Base-by-base conservation (phyloP, 2,797 vertebrate species). In the Aldrovandia affinis region DNA sequence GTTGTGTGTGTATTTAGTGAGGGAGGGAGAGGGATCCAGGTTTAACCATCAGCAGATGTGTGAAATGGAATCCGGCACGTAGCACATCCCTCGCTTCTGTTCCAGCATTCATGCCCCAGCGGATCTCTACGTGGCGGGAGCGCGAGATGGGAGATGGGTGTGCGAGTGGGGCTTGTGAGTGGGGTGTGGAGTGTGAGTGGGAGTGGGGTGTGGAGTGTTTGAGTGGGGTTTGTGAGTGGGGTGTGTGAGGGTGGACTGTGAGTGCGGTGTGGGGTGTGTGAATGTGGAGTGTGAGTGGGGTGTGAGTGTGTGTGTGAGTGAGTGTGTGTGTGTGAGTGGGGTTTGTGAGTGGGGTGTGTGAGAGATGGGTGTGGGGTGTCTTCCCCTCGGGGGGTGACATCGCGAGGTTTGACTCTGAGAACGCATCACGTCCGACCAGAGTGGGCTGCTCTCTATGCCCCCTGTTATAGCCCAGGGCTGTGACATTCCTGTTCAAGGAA, bases 401-500 rank as follows among this genome's bases (percentile, higher is more conserved):
- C 70, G 44, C 7, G 39, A 3, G 22, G 70, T 30, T 18, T 3
- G 30, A 39, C 70, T 44, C 30, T 75, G 70, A 75, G 25, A 44
- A n/a, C n/a, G n/a, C n/a, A n/a, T n/a, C n/a, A n/a, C n/a, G 36
- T 7, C 70, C 39, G 36, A 25, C 70, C 39, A 44, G 39, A 3
- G 70, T 42, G 44, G 36, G 36, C 70, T 75, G 33, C 33, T 36
- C 8, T 78, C 82, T 68, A 1, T 33, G 33, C 85, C 52, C 54
- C 57, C 4, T 15, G 39, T 87, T 89, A 80, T 87, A 88, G 86
- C 86, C 87, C 84, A 86, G 87, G 88, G 87, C 84, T 25, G 30
- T 36, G 57, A 61, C 86, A 36, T 87, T 50, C 52, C 47, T 87
- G 82, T 85, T 42, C 88, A 89, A 93, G 90, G 80, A 84, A 89